A percentile compares a stretch with the other conserved stretches of the same genome.
These are phyloP conservation scores for Acropora yongei DNA, from an alignment of 64 coral and sea anemone species.

Conservation along the genomic window DNA sequence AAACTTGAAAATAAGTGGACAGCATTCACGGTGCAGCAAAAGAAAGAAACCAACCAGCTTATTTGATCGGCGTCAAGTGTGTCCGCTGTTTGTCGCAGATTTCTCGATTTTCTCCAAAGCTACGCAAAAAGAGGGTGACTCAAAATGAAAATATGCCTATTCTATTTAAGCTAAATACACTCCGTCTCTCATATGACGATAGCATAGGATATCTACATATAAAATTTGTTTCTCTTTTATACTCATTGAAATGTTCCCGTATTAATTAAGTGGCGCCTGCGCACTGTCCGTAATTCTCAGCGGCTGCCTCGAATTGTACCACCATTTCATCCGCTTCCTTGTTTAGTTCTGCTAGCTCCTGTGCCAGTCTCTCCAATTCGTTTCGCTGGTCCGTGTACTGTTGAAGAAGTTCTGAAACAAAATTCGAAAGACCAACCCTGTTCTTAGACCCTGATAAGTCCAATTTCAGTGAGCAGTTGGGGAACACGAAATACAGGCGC, in stretches of 20 bases:
- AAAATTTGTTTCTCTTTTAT: neutral
- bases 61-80: no score
- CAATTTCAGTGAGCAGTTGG: no score
- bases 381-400: conserved; percentile 45
- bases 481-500: no score
- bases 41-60: no score
- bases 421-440: neutral
- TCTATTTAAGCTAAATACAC: neutral
- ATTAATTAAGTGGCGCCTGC: conserved; percentile 34
- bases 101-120: no score
- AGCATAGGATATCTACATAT: neutral
- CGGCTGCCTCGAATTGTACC: conserved; percentile 27
- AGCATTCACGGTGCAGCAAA: neutral
- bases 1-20: neutral
- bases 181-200: neutral
- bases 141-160: neutral
- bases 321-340: conserved; percentile 35
- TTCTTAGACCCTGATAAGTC: no score
- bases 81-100: no score
- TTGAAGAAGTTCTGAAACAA: conserved; percentile 44
- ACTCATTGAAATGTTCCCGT: neutral
- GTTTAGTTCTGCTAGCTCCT: conserved; percentile 21
- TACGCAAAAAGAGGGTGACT: no score
- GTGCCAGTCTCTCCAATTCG: conserved; percentile 45
- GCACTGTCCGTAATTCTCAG: conserved; percentile 53